These are phyloP conservation scores for Nycteola revayana DNA, from an alignment of 2,888 invertebrate species.

Conservation along the genomic window DNA sequence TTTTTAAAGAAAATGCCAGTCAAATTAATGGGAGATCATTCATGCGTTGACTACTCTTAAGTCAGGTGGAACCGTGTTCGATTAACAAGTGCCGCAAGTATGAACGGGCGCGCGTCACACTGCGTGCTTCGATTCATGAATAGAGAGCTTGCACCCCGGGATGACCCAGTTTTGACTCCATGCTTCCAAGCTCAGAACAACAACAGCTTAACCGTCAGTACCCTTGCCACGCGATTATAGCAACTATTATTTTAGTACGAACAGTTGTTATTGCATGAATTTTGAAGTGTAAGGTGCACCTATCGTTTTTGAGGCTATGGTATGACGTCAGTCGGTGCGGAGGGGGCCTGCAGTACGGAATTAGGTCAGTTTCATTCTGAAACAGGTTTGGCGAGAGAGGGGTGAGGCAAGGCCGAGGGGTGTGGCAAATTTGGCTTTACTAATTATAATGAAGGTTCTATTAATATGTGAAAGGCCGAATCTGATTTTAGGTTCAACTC, in stretches of 20 bases:
- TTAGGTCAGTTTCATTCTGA: constrained; percentile 86
- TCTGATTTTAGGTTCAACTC: too few species aligned
- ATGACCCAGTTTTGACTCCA: constrained; percentile 84
- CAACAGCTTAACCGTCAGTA: constrained; percentile 39
- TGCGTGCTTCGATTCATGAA: constrained; percentile 81
- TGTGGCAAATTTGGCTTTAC: constrained; percentile 46
- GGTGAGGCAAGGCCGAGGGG: constrained; percentile 40
- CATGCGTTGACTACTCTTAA: background rate
- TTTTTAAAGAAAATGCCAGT: too few species aligned
- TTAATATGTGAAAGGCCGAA: background rate
- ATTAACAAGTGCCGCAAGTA: constrained; percentile 65
- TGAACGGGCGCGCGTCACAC: constrained; percentile 67
- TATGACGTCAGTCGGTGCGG: constrained; percentile 82
- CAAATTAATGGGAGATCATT: too few species aligned
- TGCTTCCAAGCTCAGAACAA: constrained; percentile 30
- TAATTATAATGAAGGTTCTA: constrained; percentile 43
- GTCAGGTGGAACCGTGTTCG: constrained; percentile 48
- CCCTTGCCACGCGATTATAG: constrained; percentile 21
- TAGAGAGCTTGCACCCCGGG: constrained; percentile 84
- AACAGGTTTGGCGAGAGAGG: constrained; percentile 68
- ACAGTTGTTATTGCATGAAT: constrained; percentile 26
- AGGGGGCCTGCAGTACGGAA: constrained; percentile 74
- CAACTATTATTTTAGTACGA: constrained; percentile 23
- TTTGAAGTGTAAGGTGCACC: constrained; percentile 46
- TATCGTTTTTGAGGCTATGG: constrained; percentile 46